Evolutionary conservation across 2,888 invertebrate genomes (phyloP).

Genomic region (Xestia rhomboidea): DNA sequence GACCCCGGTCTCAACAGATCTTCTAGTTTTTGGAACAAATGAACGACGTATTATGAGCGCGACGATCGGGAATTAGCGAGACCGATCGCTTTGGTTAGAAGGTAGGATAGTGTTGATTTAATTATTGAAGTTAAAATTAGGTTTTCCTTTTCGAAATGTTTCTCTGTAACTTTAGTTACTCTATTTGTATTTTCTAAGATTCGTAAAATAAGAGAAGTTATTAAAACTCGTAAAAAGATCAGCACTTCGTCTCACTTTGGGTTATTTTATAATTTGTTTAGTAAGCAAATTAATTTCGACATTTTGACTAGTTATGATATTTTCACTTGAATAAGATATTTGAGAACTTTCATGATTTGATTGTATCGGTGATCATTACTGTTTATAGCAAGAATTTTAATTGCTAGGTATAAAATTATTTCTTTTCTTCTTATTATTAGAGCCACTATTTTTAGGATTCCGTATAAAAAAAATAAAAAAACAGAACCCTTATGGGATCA

Average conservation of each 20-base stretch:
- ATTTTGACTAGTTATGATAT: not conserved
- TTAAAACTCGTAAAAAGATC: conserved; percentile 18
- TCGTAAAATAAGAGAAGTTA: conserved; percentile 1
- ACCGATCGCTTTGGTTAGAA: not conserved
- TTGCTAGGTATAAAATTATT: not conserved
- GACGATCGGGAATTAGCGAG: not conserved
- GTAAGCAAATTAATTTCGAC: not conserved
- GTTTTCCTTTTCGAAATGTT: not conserved
- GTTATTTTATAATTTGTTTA: conserved; percentile 3
- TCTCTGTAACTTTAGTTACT: not conserved
- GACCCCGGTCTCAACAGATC: not conserved
- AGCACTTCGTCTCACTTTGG: not conserved
- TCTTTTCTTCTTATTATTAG: not conserved
- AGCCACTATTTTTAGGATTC: too few relatives aligned
- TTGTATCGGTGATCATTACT: too few relatives aligned
- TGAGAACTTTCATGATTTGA: too few relatives aligned
- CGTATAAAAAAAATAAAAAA: too few relatives aligned
- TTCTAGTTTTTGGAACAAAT: not conserved
- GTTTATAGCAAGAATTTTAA: not conserved
- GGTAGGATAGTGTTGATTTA: not conserved
- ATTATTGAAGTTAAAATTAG: not conserved
- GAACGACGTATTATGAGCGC: not conserved
- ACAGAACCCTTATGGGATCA: too few relatives aligned
- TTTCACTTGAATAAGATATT: too few relatives aligned
- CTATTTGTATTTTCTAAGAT: not conserved